Conservation (phyloP, 2,888 invertebrate species). For the Eristalinus aeneus region DNA sequence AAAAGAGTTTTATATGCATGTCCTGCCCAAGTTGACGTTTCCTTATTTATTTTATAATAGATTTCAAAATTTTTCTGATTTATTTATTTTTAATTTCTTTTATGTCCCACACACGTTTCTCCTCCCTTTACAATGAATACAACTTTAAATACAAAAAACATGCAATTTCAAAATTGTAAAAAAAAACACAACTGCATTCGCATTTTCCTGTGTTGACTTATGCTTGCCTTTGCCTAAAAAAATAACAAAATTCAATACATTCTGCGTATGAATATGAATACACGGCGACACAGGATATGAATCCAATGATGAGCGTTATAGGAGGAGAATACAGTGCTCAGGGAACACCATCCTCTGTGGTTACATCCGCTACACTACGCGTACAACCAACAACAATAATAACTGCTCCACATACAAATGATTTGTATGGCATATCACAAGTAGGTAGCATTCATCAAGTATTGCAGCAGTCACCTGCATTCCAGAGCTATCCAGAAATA, state of each 20-base stretch:
- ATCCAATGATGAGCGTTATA: conserved; percentile 81
- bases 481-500: conserved; percentile 78
- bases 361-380: conserved; percentile 76
- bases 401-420: conserved; percentile 76
- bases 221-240: conserved; percentile 16
- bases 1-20: conserved; percentile 67
- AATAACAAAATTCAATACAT: neutral
- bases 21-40: conserved; percentile 33
- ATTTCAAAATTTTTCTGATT: conserved; percentile 50
- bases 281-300: conserved; percentile 77
- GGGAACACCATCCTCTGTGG: conserved; percentile 74
- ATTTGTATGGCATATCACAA: conserved; percentile 79
- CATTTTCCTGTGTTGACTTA: conserved; percentile 29
- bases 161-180: conserved; percentile 35
- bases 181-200: conserved; percentile 29
- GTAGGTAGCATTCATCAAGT: conserved; percentile 80
- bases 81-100: conserved; percentile 72
- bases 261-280: conserved; percentile 37
- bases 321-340: conserved; percentile 80
- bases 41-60: conserved; percentile 29
- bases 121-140: conserved; percentile 72
- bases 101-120: conserved; percentile 72
- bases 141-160: conserved; percentile 46
- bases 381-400: conserved; percentile 77
- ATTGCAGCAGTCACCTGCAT: conserved; percentile 78